Conservation (phyloP, 2,113 vertebrate genomes). For the Gnathonemus longibarbis region DNA sequence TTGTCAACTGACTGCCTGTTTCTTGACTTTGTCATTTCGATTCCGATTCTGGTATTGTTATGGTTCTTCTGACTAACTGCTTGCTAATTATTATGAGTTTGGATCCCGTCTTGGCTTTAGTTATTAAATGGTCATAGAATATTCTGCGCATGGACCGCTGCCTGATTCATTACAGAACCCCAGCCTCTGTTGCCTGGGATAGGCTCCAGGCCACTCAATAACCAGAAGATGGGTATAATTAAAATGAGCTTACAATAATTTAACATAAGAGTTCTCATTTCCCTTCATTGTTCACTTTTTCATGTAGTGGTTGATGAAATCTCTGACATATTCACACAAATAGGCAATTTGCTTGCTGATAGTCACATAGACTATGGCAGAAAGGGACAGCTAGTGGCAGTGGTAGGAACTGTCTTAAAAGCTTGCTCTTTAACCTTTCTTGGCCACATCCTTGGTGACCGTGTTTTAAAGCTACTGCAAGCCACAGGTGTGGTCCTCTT, state of each 20-base stretch:
- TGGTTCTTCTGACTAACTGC: not conserved
- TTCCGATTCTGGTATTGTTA: not conserved
- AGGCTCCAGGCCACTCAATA: not conserved
- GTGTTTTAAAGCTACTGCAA: not conserved
- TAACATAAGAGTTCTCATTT: not conserved
- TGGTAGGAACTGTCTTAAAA: not conserved
- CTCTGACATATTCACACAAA: not conserved
- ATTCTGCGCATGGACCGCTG: not conserved
- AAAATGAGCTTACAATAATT: not conserved
- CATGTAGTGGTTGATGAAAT: not conserved
- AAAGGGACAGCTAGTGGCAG: not conserved
- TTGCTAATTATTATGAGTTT: not conserved
- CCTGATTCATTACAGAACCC: not conserved
- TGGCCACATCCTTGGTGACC: not conserved
- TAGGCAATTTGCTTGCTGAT: not conserved
- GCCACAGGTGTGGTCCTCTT: not conserved
- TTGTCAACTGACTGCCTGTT: not conserved
- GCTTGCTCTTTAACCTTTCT: not conserved
- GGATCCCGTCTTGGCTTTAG: not conserved
- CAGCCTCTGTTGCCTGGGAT: not conserved
- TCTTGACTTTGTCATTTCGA: not conserved
- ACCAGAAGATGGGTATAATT: not conserved
- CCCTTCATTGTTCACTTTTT: not conserved
- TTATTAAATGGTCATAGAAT: not conserved
- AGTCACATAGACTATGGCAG: not conserved